These are phyloP conservation scores for Apotomis turbidana DNA, from an alignment of 2,888 invertebrate species.

Conservation along the genomic window DNA sequence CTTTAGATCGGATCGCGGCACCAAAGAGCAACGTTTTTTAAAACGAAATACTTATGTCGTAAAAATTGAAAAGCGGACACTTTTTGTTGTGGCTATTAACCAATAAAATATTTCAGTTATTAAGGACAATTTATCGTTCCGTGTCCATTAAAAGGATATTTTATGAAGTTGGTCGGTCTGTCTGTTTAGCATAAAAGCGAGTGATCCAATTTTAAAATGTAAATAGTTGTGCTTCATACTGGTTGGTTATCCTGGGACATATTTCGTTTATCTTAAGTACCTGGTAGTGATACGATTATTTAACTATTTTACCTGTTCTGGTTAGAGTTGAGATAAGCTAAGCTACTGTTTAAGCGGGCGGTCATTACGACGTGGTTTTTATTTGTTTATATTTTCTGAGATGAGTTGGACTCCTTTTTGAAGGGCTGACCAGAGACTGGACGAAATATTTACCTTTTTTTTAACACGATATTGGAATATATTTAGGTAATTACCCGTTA, in stretches of 20 bases:
- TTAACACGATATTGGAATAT: too few species aligned
- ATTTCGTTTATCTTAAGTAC: constrained; percentile 35
- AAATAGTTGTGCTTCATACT: constrained; percentile 25
- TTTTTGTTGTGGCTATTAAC: constrained; percentile 70
- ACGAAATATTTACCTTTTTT: too few species aligned
- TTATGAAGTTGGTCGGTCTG: constrained; percentile 57
- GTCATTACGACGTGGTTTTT: background rate
- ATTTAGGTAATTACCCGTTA: too few species aligned
- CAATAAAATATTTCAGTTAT: constrained; percentile 79
- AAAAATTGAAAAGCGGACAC: constrained; percentile 74
- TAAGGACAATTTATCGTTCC: constrained; percentile 75
- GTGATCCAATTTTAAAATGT: constrained; percentile 32
- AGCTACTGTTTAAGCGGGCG: constrained; percentile 27
- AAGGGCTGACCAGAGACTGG: too few species aligned
- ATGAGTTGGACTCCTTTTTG: too few species aligned
- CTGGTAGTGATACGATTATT: constrained; percentile 8
- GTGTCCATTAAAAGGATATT: constrained; percentile 74
- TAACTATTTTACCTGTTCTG: constrained; percentile 7
- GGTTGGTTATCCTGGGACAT: constrained; percentile 34
- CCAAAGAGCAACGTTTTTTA: constrained; percentile 68
- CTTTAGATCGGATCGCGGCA: constrained; percentile 75
- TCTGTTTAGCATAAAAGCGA: constrained; percentile 33
- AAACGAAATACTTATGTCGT: constrained; percentile 69
- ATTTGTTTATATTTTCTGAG: too few species aligned
- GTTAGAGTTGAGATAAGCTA: constrained; percentile 18